Conservation (phyloP, 1,140 invertebrate species). For the Scaptomyza graminum region DNA sequence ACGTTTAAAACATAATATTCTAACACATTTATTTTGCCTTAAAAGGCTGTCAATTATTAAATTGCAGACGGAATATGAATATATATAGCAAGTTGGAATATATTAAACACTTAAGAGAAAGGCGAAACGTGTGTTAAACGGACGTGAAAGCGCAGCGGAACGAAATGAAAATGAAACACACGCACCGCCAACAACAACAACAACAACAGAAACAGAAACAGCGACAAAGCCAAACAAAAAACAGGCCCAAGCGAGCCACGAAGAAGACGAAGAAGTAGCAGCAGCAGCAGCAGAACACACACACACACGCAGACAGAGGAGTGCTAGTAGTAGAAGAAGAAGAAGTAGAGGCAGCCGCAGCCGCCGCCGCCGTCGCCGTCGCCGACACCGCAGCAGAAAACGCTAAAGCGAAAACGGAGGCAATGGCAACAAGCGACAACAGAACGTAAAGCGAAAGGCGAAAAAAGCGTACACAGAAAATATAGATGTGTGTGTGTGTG, state of each 20-base stretch:
- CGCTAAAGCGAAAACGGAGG: conserved; percentile 41
- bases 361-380: conserved; percentile 2
- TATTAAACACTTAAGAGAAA: conserved; percentile 9
- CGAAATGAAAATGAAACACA: conserved; percentile 40
- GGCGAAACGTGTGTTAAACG: conserved; percentile 35
- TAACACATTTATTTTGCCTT: not conserved
- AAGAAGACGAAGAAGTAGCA: not conserved
- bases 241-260: conserved; percentile 33
- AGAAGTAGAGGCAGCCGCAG: not conserved
- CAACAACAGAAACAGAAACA: not conserved
- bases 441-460: conserved; percentile 24
- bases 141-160: conserved; percentile 30
- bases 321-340: not conserved
- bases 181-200: conserved; percentile 14
- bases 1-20: too few species aligned
- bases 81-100: not conserved
- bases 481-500: too few species aligned
- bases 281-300: conserved; percentile 14
- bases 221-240: conserved; percentile 26
- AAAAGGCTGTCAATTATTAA: conserved; percentile 28
- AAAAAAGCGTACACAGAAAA: conserved; percentile 52
- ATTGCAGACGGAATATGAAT: not conserved
- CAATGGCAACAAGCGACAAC: conserved; percentile 39
- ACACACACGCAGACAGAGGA: conserved; percentile 3
- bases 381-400: conserved; percentile 2